A percentile compares a stretch with the other conserved stretches of the same genome.
phyloP scores from a whole-genome alignment of 2,113 vertebrate genomes.

The Phaethon lepturus region DNA sequence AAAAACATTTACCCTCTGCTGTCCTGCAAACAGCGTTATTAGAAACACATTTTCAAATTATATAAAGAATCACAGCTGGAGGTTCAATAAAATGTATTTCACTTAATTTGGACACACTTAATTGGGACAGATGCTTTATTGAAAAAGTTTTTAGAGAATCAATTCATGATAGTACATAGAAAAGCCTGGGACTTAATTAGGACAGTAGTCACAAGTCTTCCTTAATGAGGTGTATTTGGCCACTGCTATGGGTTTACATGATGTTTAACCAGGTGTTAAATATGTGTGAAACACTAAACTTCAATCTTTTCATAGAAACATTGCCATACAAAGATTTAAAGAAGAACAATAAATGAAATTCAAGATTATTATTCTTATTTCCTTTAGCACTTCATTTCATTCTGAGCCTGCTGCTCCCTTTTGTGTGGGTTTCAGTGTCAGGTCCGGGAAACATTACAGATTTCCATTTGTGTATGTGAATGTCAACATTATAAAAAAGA shows the following conservation, averaged over 20 bases:
- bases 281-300: not conserved
- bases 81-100: not conserved
- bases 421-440: not conserved
- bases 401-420: not conserved
- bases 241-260: not conserved
- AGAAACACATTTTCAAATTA: not conserved
- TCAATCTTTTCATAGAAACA: not conserved
- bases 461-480: not conserved
- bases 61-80: not conserved
- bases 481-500: not conserved
- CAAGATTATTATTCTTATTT: not conserved
- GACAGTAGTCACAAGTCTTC: constrained; percentile 7
- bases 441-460: not conserved
- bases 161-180: not conserved
- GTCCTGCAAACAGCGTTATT: not conserved
- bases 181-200: not conserved
- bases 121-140: not conserved
- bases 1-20: constrained; percentile 7
- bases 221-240: not conserved
- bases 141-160: not conserved
- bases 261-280: constrained; percentile 32
- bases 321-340: constrained; percentile 2
- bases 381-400: not conserved
- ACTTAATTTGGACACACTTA: not conserved
- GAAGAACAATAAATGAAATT: constrained; percentile 4